These are phyloP conservation scores for Pristiophorus japonicus DNA, from an alignment of 2,113 vertebrate genomes.

Conservation along the genomic window DNA sequence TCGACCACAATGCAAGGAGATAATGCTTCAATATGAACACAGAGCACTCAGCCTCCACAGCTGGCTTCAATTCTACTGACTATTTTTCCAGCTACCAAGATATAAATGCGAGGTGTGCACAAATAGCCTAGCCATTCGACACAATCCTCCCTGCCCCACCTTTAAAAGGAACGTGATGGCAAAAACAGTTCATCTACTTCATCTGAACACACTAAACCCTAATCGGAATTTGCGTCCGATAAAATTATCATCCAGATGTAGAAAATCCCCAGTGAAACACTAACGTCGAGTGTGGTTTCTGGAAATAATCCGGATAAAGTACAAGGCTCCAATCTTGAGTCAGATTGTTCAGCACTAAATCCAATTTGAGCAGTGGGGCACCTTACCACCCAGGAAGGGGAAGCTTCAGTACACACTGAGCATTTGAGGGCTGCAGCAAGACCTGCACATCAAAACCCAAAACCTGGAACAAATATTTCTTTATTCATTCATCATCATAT, in stretches of 20 bases:
- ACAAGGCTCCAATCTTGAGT: neutral
- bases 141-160: too few species aligned
- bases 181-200: neutral
- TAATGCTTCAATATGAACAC: neutral
- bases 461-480: neutral
- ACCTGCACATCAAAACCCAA: neutral
- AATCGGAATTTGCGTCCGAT: neutral
- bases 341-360: slow-evolving; percentile 1
- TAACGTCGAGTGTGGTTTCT: neutral
- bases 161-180: neutral
- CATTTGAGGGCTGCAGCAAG: neutral
- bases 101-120: neutral
- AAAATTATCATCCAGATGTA: slow-evolving; percentile 18
- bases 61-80: neutral
- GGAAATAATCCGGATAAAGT: slow-evolving; percentile 25
- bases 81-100: neutral
- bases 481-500: neutral
- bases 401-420: neutral
- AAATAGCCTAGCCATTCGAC: neutral
- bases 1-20: neutral
- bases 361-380: neutral
- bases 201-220: neutral
- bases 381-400: neutral
- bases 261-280: neutral
- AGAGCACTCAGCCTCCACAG: neutral